A percentile compares a stretch with the other conserved stretches of the same genome.
Conservation (phyloP, 2,797 vertebrate species). For the Rhinophrynus dorsalis region DNA sequence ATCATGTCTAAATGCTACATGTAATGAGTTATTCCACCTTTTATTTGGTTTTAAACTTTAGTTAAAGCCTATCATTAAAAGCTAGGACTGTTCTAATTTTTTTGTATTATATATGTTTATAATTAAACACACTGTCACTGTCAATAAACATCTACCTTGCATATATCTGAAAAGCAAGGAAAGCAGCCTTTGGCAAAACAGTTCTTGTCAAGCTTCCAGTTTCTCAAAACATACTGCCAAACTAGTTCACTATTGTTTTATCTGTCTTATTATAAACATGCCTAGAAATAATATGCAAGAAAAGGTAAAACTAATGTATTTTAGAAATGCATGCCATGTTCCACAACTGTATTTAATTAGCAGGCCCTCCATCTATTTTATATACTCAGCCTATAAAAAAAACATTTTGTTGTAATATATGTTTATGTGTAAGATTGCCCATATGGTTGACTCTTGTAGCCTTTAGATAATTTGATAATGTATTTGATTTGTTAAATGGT, state of each 20-base stretch:
- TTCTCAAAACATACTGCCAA: not conserved
- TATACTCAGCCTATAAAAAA: not conserved
- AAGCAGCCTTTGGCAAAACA: not conserved
- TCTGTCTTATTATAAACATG: not conserved
- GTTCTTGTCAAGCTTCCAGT: not conserved
- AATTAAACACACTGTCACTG: not conserved
- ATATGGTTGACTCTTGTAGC: no score
- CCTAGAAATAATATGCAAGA: not conserved
- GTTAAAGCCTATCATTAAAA: not conserved
- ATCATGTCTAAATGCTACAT: not conserved
- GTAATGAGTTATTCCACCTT: not conserved
- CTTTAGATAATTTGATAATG: no score
- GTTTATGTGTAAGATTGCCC: not conserved
- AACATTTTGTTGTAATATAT: not conserved
- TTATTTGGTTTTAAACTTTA: not conserved
- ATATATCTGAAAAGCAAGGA: not conserved
- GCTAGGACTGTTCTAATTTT: not conserved
- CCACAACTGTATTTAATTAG: not conserved
- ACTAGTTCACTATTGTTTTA: not conserved
- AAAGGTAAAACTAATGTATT: not conserved
- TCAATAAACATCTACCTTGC: not conserved
- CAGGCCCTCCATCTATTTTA: not conserved
- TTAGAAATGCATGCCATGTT: not conserved
- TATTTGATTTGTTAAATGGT: no score
- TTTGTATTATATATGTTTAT: not conserved